Conservation (phyloP, 2,888 invertebrate genomes). For the Odontothrips loti region DNA sequence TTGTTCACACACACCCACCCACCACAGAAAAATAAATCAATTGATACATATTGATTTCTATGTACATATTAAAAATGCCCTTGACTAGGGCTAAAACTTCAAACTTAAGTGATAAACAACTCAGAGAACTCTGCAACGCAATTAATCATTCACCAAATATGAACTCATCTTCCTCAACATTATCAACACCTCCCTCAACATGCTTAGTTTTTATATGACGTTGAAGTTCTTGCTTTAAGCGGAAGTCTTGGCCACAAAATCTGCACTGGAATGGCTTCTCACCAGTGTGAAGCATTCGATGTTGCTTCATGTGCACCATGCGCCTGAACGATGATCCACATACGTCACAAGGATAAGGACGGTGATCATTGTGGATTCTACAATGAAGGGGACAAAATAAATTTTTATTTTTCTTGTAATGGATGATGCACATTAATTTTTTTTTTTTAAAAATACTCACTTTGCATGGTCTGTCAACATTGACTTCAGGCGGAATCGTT, state of each 20-base stretch:
- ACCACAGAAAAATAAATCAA: no score
- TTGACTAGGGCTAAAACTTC: no score
- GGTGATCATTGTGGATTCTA: constrained; percentile 10
- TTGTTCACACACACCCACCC: no score
- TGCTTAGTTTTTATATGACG: background rate
- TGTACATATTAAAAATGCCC: no score
- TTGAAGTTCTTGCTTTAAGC: constrained; percentile 10
- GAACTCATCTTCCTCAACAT: constrained; percentile 4
- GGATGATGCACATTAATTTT: background rate
- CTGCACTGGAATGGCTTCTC: constrained; percentile 6
- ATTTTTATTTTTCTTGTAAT: background rate
- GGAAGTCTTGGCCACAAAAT: background rate
- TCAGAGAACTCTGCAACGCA: no score
- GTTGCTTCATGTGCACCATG: background rate
- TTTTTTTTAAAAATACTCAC: background rate
- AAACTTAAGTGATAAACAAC: no score
- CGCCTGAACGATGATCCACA: background rate
- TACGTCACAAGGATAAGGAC: background rate
- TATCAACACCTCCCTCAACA: background rate
- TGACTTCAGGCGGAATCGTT: background rate
- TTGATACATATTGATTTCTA: no score
- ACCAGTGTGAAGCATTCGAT: constrained; percentile 2
- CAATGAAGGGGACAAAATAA: background rate
- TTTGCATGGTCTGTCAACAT: background rate
- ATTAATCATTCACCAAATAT: background rate